Evolutionary conservation across 2,797 vertebrate genomes (phyloP), one percentile per base, ranked within the genome.

Genomic region (Siniperca scherzeri): DNA sequence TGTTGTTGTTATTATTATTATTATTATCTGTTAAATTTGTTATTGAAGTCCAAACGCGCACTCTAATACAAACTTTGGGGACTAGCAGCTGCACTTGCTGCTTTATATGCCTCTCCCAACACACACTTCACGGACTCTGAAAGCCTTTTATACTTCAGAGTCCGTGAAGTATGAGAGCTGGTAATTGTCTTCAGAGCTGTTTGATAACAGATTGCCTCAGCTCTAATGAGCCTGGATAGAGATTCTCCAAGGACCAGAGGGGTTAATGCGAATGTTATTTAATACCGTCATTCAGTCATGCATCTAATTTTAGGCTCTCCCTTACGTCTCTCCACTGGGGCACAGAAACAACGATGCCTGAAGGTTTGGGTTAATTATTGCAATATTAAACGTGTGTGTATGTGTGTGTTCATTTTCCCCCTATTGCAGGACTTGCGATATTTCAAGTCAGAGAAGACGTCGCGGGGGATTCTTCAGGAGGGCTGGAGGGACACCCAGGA

Each of bases 391-490:
- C 12, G 0, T 75, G 2, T 14, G 11, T 7, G 7, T 68, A 25
- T 82, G 33, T 1, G 7, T 68, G 30, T 82, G 33, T 19, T 72
- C 6, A 46, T 59, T 16, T 10, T 1, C 14, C 16, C 3, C 9
- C 12, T 1, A 16, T 57, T 88, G 52, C 90, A 99, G 99, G 99
- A 99, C 91, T 96, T 98, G 88, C 96, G 97, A 78, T 96, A 97
- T 82, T 99, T 99, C 94, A 97, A 97, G 91, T 99, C 98, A 0
- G 96, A 98, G 88, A 99, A 99, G 95, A 99, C 98, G 0, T 96
- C 97, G 0, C 96, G 99, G 56, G 99, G 98, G 17, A 91, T 96
- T 55, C 95, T 99, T 80, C 96, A 97, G 95, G 98, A 99, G 90
- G 99, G 97, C 81, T 99, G 99, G 98, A 96, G 96, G 90, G 98